Base-by-base conservation (phyloP, 1,140 invertebrate genomes). In the Oppia nitens region DNA sequence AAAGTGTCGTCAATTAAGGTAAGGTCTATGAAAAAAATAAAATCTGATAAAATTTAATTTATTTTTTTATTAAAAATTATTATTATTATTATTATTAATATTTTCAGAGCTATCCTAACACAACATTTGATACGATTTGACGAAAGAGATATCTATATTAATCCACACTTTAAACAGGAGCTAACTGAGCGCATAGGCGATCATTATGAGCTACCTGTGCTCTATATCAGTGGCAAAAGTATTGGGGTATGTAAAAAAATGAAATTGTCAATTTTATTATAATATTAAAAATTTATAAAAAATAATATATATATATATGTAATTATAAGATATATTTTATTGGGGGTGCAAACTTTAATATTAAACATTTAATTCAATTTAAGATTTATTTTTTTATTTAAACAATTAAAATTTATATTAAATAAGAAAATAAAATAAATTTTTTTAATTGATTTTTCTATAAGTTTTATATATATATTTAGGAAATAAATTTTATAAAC, bases 121-220 rank as follows among this genome's bases (percentile, higher is more conserved):
- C 50, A 60, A 12, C 49, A 62, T 40, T 62, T 57, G n/a, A 62
- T 62, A 14, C 11, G 11, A 21, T 62, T 40, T 26, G 60, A 62
- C 11, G 56, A 60, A 47, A 47, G 60, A 21, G 60, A 62, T 50
- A 48, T 62, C 2, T 62, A 62, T n/a, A 17, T 62, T 9, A 57
- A 59, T 54, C 25, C 17, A 17, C 28, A 59, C 2, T 62, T 47
- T 55, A 9, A 47, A 28, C n/a, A 48, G n/a, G 60, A 62, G 50
- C 32, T 62, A 14, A 17, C 14, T 2, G 50, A 59, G 56, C 25
- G 51, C 3, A 55, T 55, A 12, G 4, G 9, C 23, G 9, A 50
- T n/a, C 6, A 3, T 29, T n/a, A 49, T 2, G n/a, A 20, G 2
- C 21, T 62, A 23, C 60, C 60, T 20, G 24, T 24, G 20, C 25